Evolutionary conservation across 2,888 invertebrate species (phyloP).

Genomic region (Ypsolopha scabrella): DNA sequence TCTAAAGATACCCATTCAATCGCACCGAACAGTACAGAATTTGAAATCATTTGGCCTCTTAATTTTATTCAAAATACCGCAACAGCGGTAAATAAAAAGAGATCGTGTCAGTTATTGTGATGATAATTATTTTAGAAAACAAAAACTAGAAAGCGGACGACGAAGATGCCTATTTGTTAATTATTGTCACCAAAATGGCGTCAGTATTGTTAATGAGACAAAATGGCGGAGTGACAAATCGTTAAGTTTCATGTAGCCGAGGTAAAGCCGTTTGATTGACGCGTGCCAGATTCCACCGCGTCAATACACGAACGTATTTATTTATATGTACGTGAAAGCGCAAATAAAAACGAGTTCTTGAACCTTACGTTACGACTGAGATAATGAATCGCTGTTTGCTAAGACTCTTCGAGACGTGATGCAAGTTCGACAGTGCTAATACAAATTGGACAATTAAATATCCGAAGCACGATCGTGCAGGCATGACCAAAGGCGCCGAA

Average conservation of each 20-base stretch:
- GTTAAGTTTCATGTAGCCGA: constrained; percentile 35
- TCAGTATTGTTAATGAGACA: constrained; percentile 52
- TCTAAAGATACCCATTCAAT: constrained; percentile 38
- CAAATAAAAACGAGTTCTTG: constrained; percentile 62
- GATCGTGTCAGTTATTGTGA: constrained; percentile 62
- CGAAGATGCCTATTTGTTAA: constrained; percentile 65
- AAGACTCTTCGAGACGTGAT: constrained; percentile 25
- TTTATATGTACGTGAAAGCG: constrained; percentile 58
- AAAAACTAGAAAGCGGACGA: constrained; percentile 66
- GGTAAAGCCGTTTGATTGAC: constrained; percentile 64
- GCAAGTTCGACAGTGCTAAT: constrained; percentile 18
- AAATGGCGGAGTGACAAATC: constrained; percentile 66
- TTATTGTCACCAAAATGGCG: constrained; percentile 67
- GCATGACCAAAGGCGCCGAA: constrained; percentile 13
- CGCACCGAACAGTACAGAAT: constrained; percentile 36
- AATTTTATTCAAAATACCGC: constrained; percentile 67
- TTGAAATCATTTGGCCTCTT: constrained; percentile 45
- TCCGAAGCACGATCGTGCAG: not conserved
- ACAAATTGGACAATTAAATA: constrained; percentile 23
- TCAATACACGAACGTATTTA: constrained; percentile 58
- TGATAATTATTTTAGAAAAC: constrained; percentile 68
- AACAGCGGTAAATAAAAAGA: constrained; percentile 64
- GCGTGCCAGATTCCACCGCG: constrained; percentile 59
- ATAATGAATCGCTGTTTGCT: constrained; percentile 51
- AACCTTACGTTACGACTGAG: constrained; percentile 40